Conservation (phyloP, 2,797 vertebrate genomes). For the Acomys russatus region DNA sequence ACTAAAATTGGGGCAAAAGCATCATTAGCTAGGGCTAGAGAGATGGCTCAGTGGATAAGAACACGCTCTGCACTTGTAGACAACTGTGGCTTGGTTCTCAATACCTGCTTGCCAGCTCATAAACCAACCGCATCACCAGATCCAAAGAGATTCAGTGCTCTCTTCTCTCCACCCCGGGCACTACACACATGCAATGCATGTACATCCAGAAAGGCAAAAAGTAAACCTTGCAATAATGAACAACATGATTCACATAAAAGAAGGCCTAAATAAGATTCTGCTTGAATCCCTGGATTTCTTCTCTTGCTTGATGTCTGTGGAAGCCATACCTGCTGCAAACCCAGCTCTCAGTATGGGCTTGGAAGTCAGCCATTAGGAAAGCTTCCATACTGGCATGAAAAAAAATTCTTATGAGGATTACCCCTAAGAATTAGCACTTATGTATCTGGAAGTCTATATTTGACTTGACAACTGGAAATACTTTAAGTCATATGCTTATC, state of each 20-base stretch:
- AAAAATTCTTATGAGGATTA: neutral
- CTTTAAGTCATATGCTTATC: neutral
- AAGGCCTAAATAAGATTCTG: neutral
- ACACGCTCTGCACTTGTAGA: too few species aligned
- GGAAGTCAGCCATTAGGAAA: neutral
- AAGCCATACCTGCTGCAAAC: too few species aligned
- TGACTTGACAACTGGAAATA: neutral
- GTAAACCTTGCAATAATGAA: neutral
- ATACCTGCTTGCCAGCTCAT: neutral
- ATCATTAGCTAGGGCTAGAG: neutral
- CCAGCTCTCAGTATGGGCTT: neutral
- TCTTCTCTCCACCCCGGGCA: too few species aligned
- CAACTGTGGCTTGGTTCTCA: neutral
- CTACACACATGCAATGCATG: neutral
- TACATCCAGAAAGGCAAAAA: neutral
- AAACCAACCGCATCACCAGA: neutral
- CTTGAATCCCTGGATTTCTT: neutral
- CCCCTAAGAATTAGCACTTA: neutral
- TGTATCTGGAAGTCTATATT: neutral
- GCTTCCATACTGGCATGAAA: neutral
- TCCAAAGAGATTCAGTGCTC: too few species aligned
- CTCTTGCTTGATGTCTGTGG: neutral
- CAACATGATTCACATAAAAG: neutral
- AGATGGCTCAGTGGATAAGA: neutral
- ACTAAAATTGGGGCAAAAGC: neutral